These are phyloP conservation scores for Labeo catla DNA, from an alignment of 2,113 vertebrate genomes.

Conservation along the genomic window DNA sequence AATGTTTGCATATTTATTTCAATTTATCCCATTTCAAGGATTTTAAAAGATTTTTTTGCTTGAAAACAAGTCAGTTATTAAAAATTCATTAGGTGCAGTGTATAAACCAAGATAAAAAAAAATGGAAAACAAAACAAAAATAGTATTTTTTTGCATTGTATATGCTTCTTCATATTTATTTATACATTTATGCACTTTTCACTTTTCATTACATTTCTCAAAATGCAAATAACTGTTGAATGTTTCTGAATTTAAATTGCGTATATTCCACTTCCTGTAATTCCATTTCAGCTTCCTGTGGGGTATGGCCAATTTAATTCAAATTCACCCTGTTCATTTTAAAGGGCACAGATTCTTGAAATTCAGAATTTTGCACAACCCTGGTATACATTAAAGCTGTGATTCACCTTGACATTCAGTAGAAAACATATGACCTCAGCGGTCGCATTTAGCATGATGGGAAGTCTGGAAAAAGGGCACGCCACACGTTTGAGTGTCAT, in stretches of 20 bases:
- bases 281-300: neutral
- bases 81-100: neutral
- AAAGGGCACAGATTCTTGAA: neutral
- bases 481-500: slow-evolving; percentile 60
- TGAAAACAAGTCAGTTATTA: neutral
- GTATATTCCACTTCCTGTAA: neutral
- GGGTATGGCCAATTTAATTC: neutral
- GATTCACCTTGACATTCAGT: slow-evolving; percentile 15
- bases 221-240: neutral
- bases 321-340: neutral
- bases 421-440: neutral
- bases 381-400: neutral
- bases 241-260: neutral
- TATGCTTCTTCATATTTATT: neutral
- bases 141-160: neutral
- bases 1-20: neutral
- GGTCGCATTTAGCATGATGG: neutral
- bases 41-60: neutral
- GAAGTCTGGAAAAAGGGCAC: slow-evolving; percentile 34
- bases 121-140: neutral
- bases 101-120: neutral
- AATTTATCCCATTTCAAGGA: neutral
- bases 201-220: neutral
- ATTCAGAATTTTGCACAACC: neutral
- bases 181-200: neutral